Base-by-base conservation (phyloP, 2,113 vertebrate genomes). In the Chaetura pelagica region DNA sequence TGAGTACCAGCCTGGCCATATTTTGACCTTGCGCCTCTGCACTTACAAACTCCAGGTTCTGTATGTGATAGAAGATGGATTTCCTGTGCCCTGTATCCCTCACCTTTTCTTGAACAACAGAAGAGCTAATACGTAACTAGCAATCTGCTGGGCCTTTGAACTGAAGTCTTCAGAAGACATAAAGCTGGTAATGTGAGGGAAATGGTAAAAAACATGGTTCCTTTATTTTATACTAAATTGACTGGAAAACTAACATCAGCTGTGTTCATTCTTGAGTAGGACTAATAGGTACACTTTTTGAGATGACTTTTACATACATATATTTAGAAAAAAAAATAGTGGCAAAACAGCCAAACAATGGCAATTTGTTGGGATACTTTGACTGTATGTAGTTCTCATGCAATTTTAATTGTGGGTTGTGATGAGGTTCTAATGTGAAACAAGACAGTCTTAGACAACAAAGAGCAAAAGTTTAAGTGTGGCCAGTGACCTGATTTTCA, bases 31-130 rank as follows among this genome's bases (percentile, higher is more conserved):
- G 42, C 20, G 27, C 54, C 49, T 73, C 76, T 74, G 40, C 46
- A 14, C 20, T 69, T 90, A 22, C 7, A 55, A 68, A 80, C 24
- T 84, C 44, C 59, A 52, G 63, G 46, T 92, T 75, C 35, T 69
- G 71, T 64, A 34, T 76, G 57, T 92, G 59, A 95, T 58, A 94
- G 90, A 90, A 96, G 93, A 93, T 88, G 42, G 68, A 96, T 97
- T 97, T 96, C 93, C 92, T 3, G 8, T 92, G 74, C 82, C 94
- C 94, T 62, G 6, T 35, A 57, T 92, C 78, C 40, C 42, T 97
- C 82, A 90, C 78, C 82, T 89, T 94, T 85, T 58, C 44, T 42
- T n/a, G 23, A 84, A 73, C 23, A 62, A 68, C 35, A 84, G 66
- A 91, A 78, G 91, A 91, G 24, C 86, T 80, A 13, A 35, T 82